Conservation (phyloP, 2,113 vertebrate genomes). For the Coracopsis vasa region DNA sequence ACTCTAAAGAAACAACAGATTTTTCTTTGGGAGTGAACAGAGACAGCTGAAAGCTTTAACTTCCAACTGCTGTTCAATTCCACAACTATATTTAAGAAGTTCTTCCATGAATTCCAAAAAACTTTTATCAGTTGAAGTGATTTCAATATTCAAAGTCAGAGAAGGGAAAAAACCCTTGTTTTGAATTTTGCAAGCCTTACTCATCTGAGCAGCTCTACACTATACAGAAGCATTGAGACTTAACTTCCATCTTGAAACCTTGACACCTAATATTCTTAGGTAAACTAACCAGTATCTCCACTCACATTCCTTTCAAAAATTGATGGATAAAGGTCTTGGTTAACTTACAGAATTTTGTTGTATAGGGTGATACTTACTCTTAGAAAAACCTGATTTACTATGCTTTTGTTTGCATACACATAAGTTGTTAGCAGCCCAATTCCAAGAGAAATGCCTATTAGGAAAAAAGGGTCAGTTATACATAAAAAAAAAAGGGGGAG, state of each 20-base stretch:
- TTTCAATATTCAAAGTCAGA: neutral
- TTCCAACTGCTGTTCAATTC: neutral
- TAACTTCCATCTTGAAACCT: neutral
- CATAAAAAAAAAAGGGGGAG: neutral
- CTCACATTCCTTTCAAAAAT: constrained; percentile 37
- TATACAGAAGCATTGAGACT: neutral
- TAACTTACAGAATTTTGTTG: constrained; percentile 47
- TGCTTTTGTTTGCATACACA: constrained; percentile 95
- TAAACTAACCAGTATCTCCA: neutral
- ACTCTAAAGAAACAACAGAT: neutral
- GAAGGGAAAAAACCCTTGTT: rapidly evolving
- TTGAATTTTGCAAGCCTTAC: neutral
- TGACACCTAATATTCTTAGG: neutral
- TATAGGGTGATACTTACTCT: constrained; percentile 83
- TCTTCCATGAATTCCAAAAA: neutral
- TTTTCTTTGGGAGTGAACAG: neutral
- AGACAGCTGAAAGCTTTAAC: neutral
- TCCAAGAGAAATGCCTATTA: constrained; percentile 92
- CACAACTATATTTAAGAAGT: neutral
- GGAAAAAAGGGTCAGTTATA: constrained; percentile 78
- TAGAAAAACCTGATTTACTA: constrained; percentile 95
- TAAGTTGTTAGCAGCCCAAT: constrained; percentile 95
- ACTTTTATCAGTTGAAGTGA: neutral
- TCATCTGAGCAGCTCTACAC: neutral
- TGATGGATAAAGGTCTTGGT: constrained; percentile 17